Conservation (phyloP, 1,140 invertebrate species). For the Pseudomyrmex flavicornis region DNA sequence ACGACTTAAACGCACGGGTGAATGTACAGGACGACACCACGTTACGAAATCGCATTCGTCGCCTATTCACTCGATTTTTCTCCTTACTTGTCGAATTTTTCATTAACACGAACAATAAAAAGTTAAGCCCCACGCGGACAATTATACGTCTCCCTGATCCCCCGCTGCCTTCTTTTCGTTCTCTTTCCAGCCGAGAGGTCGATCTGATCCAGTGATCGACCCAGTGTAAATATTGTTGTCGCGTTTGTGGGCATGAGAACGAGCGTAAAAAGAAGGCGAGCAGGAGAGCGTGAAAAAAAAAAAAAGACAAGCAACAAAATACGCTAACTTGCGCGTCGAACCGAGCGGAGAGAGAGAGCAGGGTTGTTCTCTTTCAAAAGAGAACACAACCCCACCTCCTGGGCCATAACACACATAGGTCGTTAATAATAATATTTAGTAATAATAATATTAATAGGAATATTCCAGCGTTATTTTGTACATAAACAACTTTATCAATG, state of each 20-base stretch:
- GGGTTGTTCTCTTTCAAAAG: constrained; percentile 46
- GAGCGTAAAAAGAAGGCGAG: constrained; percentile 41
- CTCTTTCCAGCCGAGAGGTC: background rate
- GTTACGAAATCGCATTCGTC: constrained; percentile 67
- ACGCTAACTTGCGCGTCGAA: constrained; percentile 51
- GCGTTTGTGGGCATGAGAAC: background rate
- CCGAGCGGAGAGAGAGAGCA: constrained; percentile 24
- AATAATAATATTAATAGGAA: constrained; percentile 74
- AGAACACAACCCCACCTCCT: constrained; percentile 25
- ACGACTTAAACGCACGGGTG: constrained; percentile 1
- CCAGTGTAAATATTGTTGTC: constrained; percentile 65
- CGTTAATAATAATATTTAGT: constrained; percentile 65
- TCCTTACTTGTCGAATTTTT: constrained; percentile 69
- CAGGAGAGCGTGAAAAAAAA: constrained; percentile 28
- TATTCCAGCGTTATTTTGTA: constrained; percentile 83
- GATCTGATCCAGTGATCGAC: constrained; percentile 37
- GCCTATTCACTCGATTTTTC: constrained; percentile 75
- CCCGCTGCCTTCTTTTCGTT: constrained; percentile 39
- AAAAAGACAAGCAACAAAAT: constrained; percentile 51
- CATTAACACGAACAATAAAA: constrained; percentile 65
- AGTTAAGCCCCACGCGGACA: background rate
- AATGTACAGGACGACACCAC: constrained; percentile 31
- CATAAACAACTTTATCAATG: constrained; percentile 82
- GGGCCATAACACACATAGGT: constrained; percentile 72
- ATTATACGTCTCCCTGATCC: constrained; percentile 12